Conservation (phyloP, 2,797 vertebrate species). For the Gobionotothen gibberifrons region DNA sequence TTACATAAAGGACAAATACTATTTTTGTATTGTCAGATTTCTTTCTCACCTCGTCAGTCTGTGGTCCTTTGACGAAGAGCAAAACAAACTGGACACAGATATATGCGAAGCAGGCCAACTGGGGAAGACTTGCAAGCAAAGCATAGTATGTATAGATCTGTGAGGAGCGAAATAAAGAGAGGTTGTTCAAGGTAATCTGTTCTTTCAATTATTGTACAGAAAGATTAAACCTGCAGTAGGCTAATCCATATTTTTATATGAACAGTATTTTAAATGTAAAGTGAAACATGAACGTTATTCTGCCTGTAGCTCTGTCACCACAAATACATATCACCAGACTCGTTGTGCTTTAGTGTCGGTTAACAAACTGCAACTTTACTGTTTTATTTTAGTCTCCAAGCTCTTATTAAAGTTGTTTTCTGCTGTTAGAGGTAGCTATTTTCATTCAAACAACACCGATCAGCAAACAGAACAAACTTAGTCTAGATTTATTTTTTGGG, state of each 20-base stretch:
- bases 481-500: neutral
- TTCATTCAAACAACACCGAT: neutral
- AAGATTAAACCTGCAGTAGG: neutral
- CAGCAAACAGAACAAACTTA: neutral
- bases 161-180: slow-evolving; percentile 10
- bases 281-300: no score
- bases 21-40: neutral
- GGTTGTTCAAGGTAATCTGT: neutral
- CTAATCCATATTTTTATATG: neutral
- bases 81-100: slow-evolving; percentile 83
- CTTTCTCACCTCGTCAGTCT: slow-evolving; percentile 77
- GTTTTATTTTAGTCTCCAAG: neutral
- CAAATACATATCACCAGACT: neutral
- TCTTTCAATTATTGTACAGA: neutral
- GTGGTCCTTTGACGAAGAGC: slow-evolving; percentile 80
- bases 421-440: neutral
- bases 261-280: neutral
- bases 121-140: slow-evolving; percentile 88
- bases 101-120: slow-evolving; percentile 87
- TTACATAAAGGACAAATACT: neutral
- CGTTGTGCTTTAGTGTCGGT: neutral
- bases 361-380: neutral
- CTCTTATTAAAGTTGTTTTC: neutral
- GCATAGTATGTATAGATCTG: slow-evolving; percentile 93
- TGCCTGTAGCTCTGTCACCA: no score